Base-by-base conservation (phyloP, 2,797 vertebrate genomes). In the Macropodus opercularis region DNA sequence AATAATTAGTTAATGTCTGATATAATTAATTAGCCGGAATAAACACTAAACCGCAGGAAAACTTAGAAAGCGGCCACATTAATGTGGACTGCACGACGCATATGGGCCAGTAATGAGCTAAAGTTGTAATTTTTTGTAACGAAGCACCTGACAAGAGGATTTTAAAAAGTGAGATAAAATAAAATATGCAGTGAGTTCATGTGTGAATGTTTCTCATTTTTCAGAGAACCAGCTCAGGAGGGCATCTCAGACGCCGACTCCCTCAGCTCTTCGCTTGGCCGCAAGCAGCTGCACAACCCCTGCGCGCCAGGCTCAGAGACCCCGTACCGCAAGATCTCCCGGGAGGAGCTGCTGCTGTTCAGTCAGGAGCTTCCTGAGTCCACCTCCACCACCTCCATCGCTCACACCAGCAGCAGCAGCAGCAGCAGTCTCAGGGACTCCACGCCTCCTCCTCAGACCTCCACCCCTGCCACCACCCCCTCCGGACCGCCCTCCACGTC, bases 191-290 rank as follows among this genome's bases (percentile, higher is more conserved):
- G n/a, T n/a, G n/a, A n/a, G n/a, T n/a, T n/a, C n/a, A n/a, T n/a
- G n/a, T n/a, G n/a, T n/a, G n/a, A n/a, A n/a, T n/a, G n/a, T n/a
- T 34, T 72, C 58, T 46, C 19, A 49, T 76, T 46, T 66, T 67
- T 53, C 88, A 98, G 96, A 92, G 96, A 98, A 56, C 64, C 81
- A 54, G 69, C 81, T 61, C 95, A 94, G 80, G 96, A 98, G 75
- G 89, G 93, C 36, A 81, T 89, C 89, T 95, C 94, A 5, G 96
- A 98, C 90, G 91, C 94, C 61, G 97, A 99, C 91, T 97, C 96
- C 63, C 89, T 97, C 82, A 93, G 86, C 86, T 96, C 96, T 21
- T 94, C 95, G 13, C 40, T 90, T 54, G 90, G 95, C 73, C 94
- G 94, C 72, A 98, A 95, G 72, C 94, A 93, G 63, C 92, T 92